Percentiles rank a stretch among this genome's conserved stretches.
phyloP scores from a whole-genome alignment of 2,888 invertebrate genomes.

The Caenorhabditis wallacei region DNA sequence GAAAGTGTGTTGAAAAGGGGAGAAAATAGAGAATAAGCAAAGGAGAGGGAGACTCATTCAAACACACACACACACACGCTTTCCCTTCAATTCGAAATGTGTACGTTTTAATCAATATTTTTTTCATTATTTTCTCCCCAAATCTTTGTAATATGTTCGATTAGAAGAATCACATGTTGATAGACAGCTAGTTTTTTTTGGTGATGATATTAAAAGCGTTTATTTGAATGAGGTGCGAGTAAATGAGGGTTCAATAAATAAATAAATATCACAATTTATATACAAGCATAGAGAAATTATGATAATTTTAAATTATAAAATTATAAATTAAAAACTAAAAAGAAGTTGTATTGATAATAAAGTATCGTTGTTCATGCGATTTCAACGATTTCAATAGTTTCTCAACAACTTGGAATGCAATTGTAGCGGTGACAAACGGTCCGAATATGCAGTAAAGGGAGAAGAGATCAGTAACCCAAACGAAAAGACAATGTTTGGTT shows the following conservation, averaged over 20 bases:
- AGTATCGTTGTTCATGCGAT: slow-evolving; percentile 73
- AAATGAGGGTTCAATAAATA: not conserved
- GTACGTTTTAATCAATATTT: slow-evolving; percentile 47
- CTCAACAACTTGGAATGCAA: slow-evolving; percentile 75
- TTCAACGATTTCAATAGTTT: slow-evolving; percentile 75
- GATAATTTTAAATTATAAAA: no score
- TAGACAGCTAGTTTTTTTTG: not conserved
- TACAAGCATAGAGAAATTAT: slow-evolving; percentile 10
- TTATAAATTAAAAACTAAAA: slow-evolving; percentile 48
- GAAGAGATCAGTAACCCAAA: slow-evolving; percentile 79
- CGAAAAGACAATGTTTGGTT: slow-evolving; percentile 73
- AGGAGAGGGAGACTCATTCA: slow-evolving; percentile 28
- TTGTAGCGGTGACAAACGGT: slow-evolving; percentile 76
- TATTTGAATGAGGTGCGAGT: not conserved
- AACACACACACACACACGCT: slow-evolving; percentile 40
- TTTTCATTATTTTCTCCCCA: not conserved
- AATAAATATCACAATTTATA: slow-evolving; percentile 24
- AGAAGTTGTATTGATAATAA: slow-evolving; percentile 72
- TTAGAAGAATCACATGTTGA: not conserved
- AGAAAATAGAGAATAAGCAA: slow-evolving; percentile 9
- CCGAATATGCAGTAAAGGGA: slow-evolving; percentile 79
- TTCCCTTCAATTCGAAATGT: slow-evolving; percentile 31
- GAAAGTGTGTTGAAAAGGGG: slow-evolving; percentile 13
- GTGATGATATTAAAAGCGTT: not conserved
- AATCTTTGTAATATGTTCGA: not conserved